Conservation (phyloP, 2,113 vertebrate species). For the Ailuropoda melanoleuca region DNA sequence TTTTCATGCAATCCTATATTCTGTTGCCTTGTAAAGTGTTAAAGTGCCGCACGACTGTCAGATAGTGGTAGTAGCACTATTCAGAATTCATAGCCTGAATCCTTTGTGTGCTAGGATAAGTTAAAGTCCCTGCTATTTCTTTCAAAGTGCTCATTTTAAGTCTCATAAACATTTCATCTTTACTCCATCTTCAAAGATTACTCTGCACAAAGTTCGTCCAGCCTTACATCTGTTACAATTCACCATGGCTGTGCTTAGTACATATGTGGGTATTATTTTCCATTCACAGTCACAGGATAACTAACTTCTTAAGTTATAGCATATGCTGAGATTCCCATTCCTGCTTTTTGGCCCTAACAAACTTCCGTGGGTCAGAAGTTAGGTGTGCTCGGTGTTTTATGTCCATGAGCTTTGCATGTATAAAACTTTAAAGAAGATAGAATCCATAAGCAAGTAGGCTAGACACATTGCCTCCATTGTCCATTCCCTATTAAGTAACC, state of each 20-base stretch:
- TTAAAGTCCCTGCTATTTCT: neutral
- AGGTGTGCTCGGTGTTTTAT: neutral
- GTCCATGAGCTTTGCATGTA: neutral
- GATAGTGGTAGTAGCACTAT: neutral
- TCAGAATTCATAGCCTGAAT: neutral
- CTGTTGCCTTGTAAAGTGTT: neutral
- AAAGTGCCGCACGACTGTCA: neutral
- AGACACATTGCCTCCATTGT: neutral
- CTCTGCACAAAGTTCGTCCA: conserved; percentile 8
- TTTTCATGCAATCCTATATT: neutral
- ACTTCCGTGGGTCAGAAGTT: neutral
- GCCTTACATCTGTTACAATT: neutral
- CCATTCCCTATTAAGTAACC: neutral
- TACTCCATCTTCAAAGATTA: neutral
- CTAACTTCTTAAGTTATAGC: neutral
- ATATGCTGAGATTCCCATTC: neutral
- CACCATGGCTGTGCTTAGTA: neutral
- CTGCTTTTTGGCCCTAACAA: conserved; percentile 6
- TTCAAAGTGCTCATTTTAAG: conserved; percentile 1
- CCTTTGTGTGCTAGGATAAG: neutral
- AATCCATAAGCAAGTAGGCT: neutral
- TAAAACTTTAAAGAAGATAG: neutral
- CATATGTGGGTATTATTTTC: neutral
- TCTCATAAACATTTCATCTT: neutral
- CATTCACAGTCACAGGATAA: neutral